Base-by-base conservation (phyloP, 2,113 vertebrate genomes). In the Barbus barbus region DNA sequence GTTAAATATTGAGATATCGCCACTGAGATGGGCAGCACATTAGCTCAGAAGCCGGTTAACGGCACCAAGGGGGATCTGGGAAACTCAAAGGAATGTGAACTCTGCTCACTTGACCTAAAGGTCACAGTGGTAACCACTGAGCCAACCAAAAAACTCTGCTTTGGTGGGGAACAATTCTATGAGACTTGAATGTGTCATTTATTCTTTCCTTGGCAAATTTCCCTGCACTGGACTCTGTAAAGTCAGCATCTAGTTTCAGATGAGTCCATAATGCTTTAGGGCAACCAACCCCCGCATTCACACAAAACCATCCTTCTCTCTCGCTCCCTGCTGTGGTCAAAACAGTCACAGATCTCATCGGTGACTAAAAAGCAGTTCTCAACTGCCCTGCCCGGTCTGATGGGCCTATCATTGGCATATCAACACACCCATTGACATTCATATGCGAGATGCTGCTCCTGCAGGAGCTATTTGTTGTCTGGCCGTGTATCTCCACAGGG, bases 401-500 rank as follows among this genome's bases (percentile, higher is more conserved):
- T 51, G 74, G 85, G 72, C 83, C 46, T 72, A 85, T 85, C 84
- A 85, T 20, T 78, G 46, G 78, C 46, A 78, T 82, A 89, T 86
- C 86, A 87, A 78, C 78, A 81, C 22, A 4, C 24, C 76, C 60
- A 87, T 87, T 89, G 53, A 86, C 73, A 85, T 84, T 85, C 58
- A 78, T 74, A 67, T 82, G 71, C 48, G 51, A 76, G 84, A 79
- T 41, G 9, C 9, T 41, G 38, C 38, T 41, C 38, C 38, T 41
- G 38, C 38, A 41, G 38, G 38, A 41, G 38, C 83, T 80, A 76
- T 85, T 74, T 85, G 31, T 60, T 58, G 81, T 81, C 67, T 80
- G 83, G 78, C 61, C 58, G 48, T 81, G 48, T 38, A 58, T 48
- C 44, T 36, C 46, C 24, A 6, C 56, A 2, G 79, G 60, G 79